phyloP scores from a whole-genome alignment of 2,113 vertebrate species.

The Crypturellus undulatus region DNA sequence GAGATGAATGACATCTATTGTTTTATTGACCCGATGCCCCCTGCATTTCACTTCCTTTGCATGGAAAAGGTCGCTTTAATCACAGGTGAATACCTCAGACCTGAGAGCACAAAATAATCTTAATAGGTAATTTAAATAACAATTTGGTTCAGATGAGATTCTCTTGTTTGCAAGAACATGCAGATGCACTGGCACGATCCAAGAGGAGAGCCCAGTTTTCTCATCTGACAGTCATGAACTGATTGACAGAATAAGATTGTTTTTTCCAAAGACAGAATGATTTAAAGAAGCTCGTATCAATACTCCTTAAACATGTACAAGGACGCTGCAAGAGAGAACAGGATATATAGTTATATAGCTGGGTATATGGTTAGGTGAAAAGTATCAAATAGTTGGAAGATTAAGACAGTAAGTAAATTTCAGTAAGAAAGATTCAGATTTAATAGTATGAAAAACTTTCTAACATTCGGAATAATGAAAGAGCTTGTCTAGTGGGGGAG shows the following conservation, averaged over 20 bases:
- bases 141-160: constrained; percentile 21
- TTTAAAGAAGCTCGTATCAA: neutral
- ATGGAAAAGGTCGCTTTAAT: constrained; percentile 62
- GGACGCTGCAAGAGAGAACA: neutral
- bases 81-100: constrained; percentile 35
- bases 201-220: neutral
- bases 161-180: constrained; percentile 15
- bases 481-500: neutral
- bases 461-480: neutral
- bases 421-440: neutral
- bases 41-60: neutral
- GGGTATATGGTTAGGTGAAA: too few relatives aligned
- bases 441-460: neutral
- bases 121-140: constrained; percentile 35
- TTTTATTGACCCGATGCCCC: constrained; percentile 29
- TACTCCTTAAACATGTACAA: neutral
- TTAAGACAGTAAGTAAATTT: neutral
- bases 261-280: neutral
- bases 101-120: constrained; percentile 46
- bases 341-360: neutral
- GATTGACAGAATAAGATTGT: neutral
- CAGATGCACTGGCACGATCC: neutral
- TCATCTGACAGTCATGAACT: neutral
- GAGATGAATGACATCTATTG: neutral
- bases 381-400: neutral